Evolutionary conservation across 2,797 vertebrate genomes (phyloP).

Genomic region (Psittacula echo): DNA sequence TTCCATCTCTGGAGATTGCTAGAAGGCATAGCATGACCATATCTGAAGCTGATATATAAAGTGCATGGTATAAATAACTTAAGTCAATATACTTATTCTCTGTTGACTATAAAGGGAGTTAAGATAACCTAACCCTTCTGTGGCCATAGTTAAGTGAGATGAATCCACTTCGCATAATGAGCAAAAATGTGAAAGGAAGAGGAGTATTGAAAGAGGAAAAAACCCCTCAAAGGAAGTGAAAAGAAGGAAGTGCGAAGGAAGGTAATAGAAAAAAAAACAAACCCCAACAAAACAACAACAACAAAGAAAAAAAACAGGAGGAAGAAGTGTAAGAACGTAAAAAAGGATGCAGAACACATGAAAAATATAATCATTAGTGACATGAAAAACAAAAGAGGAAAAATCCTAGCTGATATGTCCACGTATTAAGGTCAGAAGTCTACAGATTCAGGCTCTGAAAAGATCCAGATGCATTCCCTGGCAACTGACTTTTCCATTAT

Average conservation of each 20-base stretch:
- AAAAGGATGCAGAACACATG: not conserved
- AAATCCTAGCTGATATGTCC: not conserved
- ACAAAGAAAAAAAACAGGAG: not conserved
- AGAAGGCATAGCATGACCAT: not conserved
- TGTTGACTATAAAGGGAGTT: not conserved
- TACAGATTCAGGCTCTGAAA: not conserved
- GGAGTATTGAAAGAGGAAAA: not conserved
- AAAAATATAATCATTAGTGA: not conserved
- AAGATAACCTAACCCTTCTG: not conserved
- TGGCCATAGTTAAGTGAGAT: not conserved
- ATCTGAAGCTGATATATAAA: not conserved
- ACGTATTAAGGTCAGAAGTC: not conserved
- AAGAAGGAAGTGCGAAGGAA: not conserved
- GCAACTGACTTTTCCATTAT: not conserved
- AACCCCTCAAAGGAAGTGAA: not conserved
- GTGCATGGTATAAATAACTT: not conserved
- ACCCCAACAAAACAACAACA: not conserved
- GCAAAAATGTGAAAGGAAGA: not conserved
- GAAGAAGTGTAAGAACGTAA: not conserved
- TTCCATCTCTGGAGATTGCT: not conserved
- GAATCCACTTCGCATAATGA: not conserved
- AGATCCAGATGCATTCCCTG: not conserved
- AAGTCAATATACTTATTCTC: not conserved
- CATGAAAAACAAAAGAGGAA: not conserved
- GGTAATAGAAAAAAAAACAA: not conserved